phyloP scores from a whole-genome alignment of 2,797 vertebrate species.

The Macroramphosus scolopax region DNA sequence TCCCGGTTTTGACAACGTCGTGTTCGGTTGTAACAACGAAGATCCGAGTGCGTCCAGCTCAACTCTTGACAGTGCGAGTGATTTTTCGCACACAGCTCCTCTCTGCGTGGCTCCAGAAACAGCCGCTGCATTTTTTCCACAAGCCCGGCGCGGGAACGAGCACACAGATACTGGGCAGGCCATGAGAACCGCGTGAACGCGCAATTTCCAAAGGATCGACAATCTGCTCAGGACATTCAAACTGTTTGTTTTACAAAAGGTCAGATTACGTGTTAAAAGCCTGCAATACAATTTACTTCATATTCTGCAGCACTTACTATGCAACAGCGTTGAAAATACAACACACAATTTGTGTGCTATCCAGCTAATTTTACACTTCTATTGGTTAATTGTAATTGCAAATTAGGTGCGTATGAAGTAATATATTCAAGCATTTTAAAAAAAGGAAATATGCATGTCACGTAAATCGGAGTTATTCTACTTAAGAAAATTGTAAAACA shows the following conservation, averaged over 20 bases:
- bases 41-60: slow-evolving; percentile 38
- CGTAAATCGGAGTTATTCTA: too few species aligned
- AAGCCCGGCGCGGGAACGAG: slow-evolving; percentile 56
- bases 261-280: neutral
- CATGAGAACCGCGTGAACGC: slow-evolving; percentile 48
- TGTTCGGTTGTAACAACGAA: slow-evolving; percentile 20
- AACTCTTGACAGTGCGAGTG: slow-evolving; percentile 33
- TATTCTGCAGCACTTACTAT: neutral
- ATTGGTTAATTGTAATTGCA: too few species aligned
- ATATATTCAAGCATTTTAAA: too few species aligned
- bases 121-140: slow-evolving; percentile 69
- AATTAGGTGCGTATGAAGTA: neutral
- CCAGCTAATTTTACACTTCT: too few species aligned
- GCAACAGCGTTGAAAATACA: too few species aligned
- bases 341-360: too few species aligned
- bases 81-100: slow-evolving; percentile 39
- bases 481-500: too few species aligned
- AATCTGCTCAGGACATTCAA: neutral
- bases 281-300: neutral
- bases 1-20: slow-evolving; percentile 34
- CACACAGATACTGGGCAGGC: slow-evolving; percentile 56
- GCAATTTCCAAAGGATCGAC: slow-evolving; percentile 32
- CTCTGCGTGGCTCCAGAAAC: slow-evolving; percentile 64
- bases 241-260: neutral
- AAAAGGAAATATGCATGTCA: too few species aligned